Percentiles rank a stretch among this genome's conserved stretches.
These are phyloP conservation scores for Xiphydria camelus DNA, from an alignment of 2,888 invertebrate species.

Conservation along the genomic window DNA sequence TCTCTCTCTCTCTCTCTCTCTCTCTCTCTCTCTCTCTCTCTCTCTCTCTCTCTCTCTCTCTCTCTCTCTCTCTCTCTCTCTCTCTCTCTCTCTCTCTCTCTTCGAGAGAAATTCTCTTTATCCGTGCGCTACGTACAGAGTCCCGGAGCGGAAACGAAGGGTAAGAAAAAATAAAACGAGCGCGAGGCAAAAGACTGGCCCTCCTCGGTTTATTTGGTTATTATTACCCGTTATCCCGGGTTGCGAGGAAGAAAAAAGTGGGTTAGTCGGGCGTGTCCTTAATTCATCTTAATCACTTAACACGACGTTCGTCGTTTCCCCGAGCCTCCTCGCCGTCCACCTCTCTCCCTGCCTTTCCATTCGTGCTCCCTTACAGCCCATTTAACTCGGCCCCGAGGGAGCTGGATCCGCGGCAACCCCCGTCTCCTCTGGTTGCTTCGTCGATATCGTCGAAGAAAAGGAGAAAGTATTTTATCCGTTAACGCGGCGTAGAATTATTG, in stretches of 20 bases:
- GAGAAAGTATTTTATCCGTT: background rate
- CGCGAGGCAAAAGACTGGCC: no score
- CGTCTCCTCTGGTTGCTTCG: background rate
- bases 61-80: no score
- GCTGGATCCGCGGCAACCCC: background rate
- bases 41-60: no score
- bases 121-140: no score
- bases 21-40: no score
- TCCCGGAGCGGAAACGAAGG: no score
- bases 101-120: no score
- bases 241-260: no score
- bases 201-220: background rate
- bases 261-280: slow-evolving; percentile 10
- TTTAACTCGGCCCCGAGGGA: slow-evolving; percentile 12
- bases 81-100: no score
- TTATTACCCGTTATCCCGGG: slow-evolving; percentile 2
- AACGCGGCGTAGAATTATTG: no score
- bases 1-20: no score
- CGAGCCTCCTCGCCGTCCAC: background rate
- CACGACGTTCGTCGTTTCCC: background rate
- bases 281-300: slow-evolving; percentile 24
- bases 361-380: slow-evolving; percentile 13
- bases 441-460: background rate
- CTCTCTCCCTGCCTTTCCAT: slow-evolving; percentile 2
- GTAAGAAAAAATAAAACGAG: no score